phyloP scores from a whole-genome alignment of 1,140 invertebrate species.

The Cotesia typhae region DNA sequence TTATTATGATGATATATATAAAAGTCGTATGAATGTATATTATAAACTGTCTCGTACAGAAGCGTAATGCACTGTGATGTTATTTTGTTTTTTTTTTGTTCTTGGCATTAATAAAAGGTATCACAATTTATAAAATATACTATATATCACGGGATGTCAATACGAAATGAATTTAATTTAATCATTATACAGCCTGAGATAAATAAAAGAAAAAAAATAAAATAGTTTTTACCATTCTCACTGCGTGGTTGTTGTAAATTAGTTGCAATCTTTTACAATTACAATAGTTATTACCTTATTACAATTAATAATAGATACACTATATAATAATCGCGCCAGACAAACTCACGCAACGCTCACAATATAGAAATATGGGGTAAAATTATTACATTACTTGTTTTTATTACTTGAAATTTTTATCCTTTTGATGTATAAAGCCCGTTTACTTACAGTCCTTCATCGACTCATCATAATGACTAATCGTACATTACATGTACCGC shows the following conservation, averaged over 20 bases:
- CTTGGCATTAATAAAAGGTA: conserved; percentile 7
- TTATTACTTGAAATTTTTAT: conserved; percentile 35
- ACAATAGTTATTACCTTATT: conserved; percentile 57
- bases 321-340: conserved; percentile 62
- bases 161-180: conserved; percentile 65
- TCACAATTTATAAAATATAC: neutral
- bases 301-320: conserved; percentile 57
- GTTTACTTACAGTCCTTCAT: conserved; percentile 21
- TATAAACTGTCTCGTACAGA: neutral
- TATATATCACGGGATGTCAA: conserved; percentile 41
- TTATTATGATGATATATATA: neutral
- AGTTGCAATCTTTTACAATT: conserved; percentile 61
- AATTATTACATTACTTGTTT: conserved; percentile 43
- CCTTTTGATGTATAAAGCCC: conserved; percentile 42
- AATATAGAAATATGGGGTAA: conserved; percentile 55
- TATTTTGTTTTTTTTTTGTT: neutral
- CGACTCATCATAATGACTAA: conserved; percentile 43
- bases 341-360: conserved; percentile 60
- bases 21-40: neutral
- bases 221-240: conserved; percentile 56
- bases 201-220: conserved; percentile 49
- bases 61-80: too few species aligned
- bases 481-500: conserved; percentile 49
- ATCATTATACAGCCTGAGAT: conserved; percentile 63
- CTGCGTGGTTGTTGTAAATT: conserved; percentile 56